Conservation (phyloP, 2,888 invertebrate species). For the Ernsta delagoae region DNA sequence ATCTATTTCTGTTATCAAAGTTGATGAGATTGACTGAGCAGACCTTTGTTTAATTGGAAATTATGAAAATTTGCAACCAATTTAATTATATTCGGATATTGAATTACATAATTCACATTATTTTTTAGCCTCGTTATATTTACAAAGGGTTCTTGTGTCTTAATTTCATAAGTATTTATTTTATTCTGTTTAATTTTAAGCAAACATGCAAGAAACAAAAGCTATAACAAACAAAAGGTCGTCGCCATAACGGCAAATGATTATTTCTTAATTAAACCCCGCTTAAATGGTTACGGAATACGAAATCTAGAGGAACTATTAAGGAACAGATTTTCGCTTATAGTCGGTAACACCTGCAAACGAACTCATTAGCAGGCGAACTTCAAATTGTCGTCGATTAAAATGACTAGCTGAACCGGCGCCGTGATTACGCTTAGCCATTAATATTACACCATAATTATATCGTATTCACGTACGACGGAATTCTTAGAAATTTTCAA, state of each 20-base stretch:
- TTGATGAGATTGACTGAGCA: no score
- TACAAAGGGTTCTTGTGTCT: no score
- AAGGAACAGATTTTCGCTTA: slow-evolving; percentile 46
- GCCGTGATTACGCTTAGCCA: slow-evolving; percentile 28
- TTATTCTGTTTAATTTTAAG: no score
- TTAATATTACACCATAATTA: slow-evolving; percentile 13
- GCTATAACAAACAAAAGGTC: no score
- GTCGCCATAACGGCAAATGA: slow-evolving; percentile 5
- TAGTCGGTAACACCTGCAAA: slow-evolving; percentile 49
- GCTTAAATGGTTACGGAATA: slow-evolving; percentile 20
- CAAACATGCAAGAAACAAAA: not conserved
- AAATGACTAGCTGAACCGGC: slow-evolving; percentile 46
- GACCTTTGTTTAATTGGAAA: no score
- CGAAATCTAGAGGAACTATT: slow-evolving; percentile 45
- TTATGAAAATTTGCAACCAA: no score
- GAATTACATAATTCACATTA: no score
- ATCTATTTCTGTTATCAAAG: no score
- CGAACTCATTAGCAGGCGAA: slow-evolving; percentile 48
- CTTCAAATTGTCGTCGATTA: slow-evolving; percentile 51
- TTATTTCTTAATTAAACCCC: slow-evolving; percentile 28
- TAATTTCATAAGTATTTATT: no score
- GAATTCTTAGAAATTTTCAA: not conserved
- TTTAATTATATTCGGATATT: no score
- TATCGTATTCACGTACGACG: slow-evolving; percentile 12
- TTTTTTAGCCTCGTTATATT: no score